Percentiles rank a stretch among this genome's conserved stretches.
These are phyloP conservation scores for Sceloporus undulatus DNA, from an alignment of 2,113 vertebrate species.

Conservation along the genomic window DNA sequence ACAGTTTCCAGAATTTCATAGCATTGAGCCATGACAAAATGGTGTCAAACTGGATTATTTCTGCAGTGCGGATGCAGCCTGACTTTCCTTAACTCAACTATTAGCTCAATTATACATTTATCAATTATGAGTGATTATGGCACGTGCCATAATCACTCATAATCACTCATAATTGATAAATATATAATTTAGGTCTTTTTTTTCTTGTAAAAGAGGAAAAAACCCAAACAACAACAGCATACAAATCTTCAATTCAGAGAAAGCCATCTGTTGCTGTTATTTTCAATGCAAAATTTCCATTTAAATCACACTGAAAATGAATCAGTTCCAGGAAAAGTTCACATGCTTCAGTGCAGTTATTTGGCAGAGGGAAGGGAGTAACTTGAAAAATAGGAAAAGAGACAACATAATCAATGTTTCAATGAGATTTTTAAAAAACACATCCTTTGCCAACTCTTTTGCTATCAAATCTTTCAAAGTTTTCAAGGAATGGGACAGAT, in stretches of 20 bases:
- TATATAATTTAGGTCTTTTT: not conserved
- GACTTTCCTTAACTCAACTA: not conserved
- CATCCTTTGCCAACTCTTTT: not conserved
- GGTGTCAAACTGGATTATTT: too few relatives aligned
- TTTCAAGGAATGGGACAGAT: not conserved
- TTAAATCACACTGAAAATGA: not conserved
- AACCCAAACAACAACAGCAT: not conserved
- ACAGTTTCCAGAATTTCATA: too few relatives aligned
- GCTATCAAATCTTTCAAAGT: not conserved
- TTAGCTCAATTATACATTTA: not conserved
- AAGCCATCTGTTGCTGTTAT: not conserved
- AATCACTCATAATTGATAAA: too few relatives aligned
- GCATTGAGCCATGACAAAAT: too few relatives aligned
- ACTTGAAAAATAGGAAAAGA: not conserved
- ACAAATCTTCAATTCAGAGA: constrained; percentile 21
- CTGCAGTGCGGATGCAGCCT: too few relatives aligned
- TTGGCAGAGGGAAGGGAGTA: rapidly evolving
- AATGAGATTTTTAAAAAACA: not conserved
- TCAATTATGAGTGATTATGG: not conserved
- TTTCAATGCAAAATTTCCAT: not conserved
- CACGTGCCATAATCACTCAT: not conserved
- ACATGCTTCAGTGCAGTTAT: rapidly evolving
- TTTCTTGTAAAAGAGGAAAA: not conserved
- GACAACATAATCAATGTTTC: not conserved
- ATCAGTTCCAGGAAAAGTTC: not conserved